A percentile compares a stretch with the other conserved stretches of the same genome.
These are phyloP conservation scores for Operophtera brumata DNA, from an alignment of 2,888 invertebrate genomes.

Conservation along the genomic window DNA sequence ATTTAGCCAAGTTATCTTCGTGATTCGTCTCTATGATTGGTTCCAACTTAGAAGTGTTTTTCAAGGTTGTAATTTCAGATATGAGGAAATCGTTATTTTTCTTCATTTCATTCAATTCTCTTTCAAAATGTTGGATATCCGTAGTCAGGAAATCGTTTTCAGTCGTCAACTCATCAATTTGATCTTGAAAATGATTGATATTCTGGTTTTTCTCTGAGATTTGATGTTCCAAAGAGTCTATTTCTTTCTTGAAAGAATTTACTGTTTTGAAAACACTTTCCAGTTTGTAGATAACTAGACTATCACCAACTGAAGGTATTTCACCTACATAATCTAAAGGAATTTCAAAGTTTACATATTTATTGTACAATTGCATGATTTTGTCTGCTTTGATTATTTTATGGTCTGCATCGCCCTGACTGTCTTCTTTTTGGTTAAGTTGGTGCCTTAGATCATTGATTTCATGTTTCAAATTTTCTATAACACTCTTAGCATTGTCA, in stretches of 20 bases:
- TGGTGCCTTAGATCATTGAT: conserved; percentile 67
- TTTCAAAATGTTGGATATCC: conserved; percentile 78
- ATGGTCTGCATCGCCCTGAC: conserved; percentile 43
- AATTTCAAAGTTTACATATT: conserved; percentile 73
- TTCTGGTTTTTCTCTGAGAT: conserved; percentile 80
- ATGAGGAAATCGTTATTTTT: conserved; percentile 86
- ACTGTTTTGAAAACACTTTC: conserved; percentile 79
- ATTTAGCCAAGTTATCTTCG: conserved; percentile 83
- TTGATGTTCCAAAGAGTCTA: conserved; percentile 80
- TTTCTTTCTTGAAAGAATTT: conserved; percentile 80
- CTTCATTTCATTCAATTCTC: conserved; percentile 83
- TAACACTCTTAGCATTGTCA: conserved; percentile 75
- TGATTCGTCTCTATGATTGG: conserved; percentile 85
- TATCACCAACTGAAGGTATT: conserved; percentile 65
- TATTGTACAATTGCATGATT: conserved; percentile 69
- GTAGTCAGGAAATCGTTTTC: conserved; percentile 75
- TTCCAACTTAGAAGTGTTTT: conserved; percentile 83
- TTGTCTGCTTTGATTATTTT: conserved; percentile 62
- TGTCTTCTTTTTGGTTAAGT: conserved; percentile 53
- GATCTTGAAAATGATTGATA: conserved; percentile 71
- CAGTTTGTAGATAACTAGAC: conserved; percentile 66
- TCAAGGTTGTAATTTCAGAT: conserved; percentile 82
- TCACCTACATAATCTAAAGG: conserved; percentile 73
- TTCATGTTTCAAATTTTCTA: conserved; percentile 73
- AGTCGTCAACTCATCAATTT: conserved; percentile 78